These are phyloP conservation scores for Cercopithecus diana DNA, from an alignment of 2,797 vertebrate genomes.

Conservation along the genomic window DNA sequence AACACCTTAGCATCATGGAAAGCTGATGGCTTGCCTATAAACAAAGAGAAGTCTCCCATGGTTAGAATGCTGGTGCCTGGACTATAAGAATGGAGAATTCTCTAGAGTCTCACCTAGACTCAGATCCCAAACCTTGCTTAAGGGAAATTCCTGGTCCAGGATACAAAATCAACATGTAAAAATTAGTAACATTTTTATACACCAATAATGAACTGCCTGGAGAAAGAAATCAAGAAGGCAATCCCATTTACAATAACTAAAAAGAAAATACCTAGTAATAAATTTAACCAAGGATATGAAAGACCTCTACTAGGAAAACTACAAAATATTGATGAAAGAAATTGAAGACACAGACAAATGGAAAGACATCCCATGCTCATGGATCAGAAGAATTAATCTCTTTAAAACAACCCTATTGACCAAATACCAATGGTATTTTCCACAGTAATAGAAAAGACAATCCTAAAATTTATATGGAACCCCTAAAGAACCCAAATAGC, in stretches of 20 bases:
- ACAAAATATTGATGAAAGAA: not conserved
- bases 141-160: not conserved
- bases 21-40: not conserved
- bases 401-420: not conserved
- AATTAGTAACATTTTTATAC: not conserved
- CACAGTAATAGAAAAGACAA: not conserved
- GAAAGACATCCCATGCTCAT: not conserved
- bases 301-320: not conserved
- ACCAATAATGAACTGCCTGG: not conserved
- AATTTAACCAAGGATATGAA: not conserved
- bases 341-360: not conserved
- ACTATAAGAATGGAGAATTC: not conserved
- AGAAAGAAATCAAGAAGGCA: not conserved
- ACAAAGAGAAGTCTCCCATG: not conserved
- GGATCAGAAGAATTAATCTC: not conserved
- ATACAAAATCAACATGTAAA: not conserved
- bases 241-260: not conserved
- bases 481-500: not conserved
- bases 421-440: not conserved
- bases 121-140: not conserved
- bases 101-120: not conserved
- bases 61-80: not conserved
- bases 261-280: not conserved
- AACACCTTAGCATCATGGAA: not conserved
- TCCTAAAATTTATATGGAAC: not conserved